These are phyloP conservation scores for Tichodroma muraria DNA, from an alignment of 2,113 vertebrate species.

Conservation along the genomic window DNA sequence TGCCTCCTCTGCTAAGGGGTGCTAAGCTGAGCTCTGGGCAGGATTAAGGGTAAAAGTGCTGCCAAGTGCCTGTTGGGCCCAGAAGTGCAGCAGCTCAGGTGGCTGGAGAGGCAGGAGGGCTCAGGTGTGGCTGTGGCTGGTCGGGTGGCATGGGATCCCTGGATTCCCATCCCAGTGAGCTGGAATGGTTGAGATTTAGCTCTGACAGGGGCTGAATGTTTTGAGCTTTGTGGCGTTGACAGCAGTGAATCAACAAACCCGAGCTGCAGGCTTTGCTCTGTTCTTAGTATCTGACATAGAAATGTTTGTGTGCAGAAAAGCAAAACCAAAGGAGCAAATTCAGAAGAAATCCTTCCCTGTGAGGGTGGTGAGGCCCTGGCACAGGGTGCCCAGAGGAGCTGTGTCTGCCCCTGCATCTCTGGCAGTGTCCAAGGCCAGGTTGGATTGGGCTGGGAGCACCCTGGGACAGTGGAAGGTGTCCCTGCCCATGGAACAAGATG, in stretches of 20 bases:
- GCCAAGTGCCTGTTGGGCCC: rapidly evolving
- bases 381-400: neutral
- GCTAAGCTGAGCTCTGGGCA: neutral
- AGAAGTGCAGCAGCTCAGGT: neutral
- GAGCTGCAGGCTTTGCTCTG: neutral
- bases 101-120: neutral
- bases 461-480: neutral
- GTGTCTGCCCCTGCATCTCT: neutral
- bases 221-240: neutral
- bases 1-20: neutral
- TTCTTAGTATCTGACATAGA: rapidly evolving
- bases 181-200: neutral
- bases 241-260: neutral
- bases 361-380: neutral
- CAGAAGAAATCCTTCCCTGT: neutral
- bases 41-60: neutral
- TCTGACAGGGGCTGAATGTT: rapidly evolving
- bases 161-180: neutral
- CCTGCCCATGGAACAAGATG: neutral
- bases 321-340: neutral
- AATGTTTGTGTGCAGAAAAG: neutral
- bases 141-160: neutral
- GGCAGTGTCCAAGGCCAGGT: neutral
- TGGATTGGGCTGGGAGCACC: rapidly evolving
- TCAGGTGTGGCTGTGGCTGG: rapidly evolving